Conservation (phyloP, 2,888 invertebrate species). For the Sphinx pinastri region DNA sequence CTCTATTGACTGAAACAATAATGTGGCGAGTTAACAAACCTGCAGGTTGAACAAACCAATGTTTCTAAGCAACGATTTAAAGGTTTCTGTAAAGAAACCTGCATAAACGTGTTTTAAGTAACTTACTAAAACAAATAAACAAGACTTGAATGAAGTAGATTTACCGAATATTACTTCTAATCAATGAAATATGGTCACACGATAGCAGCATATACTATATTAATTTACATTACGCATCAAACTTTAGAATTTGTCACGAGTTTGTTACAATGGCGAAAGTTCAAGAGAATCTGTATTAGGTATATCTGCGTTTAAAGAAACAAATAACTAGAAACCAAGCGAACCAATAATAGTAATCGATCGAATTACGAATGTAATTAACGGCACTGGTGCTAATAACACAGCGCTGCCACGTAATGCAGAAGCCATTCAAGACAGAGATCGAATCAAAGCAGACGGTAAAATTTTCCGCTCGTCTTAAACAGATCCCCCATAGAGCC, state of each 20-base stretch:
- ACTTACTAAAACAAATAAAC: background rate
- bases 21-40: slow-evolving; percentile 50
- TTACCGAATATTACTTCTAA: no score
- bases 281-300: no score
- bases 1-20: slow-evolving; percentile 59
- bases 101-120: background rate
- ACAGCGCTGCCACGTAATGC: slow-evolving; percentile 3
- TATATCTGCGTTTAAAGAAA: background rate
- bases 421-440: slow-evolving; percentile 8
- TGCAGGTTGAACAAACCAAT: slow-evolving; percentile 50
- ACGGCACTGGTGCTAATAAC: background rate
- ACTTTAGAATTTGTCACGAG: no score
- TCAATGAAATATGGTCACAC: no score
- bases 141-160: background rate
- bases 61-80: slow-evolving; percentile 37
- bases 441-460: background rate
- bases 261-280: no score
- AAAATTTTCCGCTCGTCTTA: slow-evolving; percentile 14
- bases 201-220: no score
- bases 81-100: slow-evolving; percentile 10
- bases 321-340: background rate
- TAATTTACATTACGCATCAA: no score
- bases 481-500: slow-evolving; percentile 31
- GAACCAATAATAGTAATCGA: background rate
- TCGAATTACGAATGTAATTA: slow-evolving; percentile 2